phyloP scores from a whole-genome alignment of 2,113 vertebrate genomes.

The Ochotona curzoniae region DNA sequence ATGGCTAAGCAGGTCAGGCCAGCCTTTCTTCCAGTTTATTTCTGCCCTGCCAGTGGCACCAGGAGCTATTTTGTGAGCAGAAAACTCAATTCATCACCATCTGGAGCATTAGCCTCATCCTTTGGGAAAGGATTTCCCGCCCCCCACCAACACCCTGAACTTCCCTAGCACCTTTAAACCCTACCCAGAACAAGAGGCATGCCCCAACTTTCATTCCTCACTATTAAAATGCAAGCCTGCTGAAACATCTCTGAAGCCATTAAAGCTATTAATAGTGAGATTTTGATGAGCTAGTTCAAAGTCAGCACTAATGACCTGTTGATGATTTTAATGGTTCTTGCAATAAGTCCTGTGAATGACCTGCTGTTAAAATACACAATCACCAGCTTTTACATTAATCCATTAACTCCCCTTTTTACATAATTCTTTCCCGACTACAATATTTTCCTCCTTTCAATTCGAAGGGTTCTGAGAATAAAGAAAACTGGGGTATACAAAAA shows the following conservation, averaged over 20 bases:
- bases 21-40: not conserved
- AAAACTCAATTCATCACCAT: not conserved
- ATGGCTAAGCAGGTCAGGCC: not conserved
- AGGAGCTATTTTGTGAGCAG: not conserved
- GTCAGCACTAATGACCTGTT: slow-evolving; percentile 77
- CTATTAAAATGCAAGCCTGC: slow-evolving; percentile 53
- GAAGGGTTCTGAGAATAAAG: not conserved
- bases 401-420: slow-evolving; percentile 65
- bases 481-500: slow-evolving; percentile 43
- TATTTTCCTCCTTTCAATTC: slow-evolving; percentile 53
- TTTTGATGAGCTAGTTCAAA: slow-evolving; percentile 72
- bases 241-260: slow-evolving; percentile 63
- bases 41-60: not conserved
- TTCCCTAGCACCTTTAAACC: slow-evolving; percentile 28
- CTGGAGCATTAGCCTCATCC: not conserved
- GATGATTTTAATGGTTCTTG: slow-evolving; percentile 73
- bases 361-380: slow-evolving; percentile 65
- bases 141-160: not conserved
- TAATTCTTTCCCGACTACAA: slow-evolving; percentile 49
- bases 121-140: not conserved
- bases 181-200: not conserved
- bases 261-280: slow-evolving; percentile 71
- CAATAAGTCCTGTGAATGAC: slow-evolving; percentile 65
- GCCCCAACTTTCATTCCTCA: slow-evolving; percentile 36
- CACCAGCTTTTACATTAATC: slow-evolving; percentile 63